Evolutionary conservation across 2,113 vertebrate species (phyloP).

Genomic region (Sisor rabdophorus): DNA sequence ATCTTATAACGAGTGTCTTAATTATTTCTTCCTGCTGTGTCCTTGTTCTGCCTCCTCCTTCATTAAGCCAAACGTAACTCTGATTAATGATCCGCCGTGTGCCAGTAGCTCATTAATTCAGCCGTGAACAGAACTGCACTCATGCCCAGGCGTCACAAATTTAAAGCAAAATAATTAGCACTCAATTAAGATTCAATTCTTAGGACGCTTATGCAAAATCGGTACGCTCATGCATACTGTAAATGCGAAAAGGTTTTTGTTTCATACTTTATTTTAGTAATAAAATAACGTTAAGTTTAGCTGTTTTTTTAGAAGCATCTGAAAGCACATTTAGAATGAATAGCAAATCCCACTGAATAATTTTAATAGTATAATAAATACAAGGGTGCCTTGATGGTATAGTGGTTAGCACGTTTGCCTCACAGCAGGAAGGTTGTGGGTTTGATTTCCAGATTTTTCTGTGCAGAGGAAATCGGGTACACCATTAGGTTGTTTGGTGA

Average conservation of each 20-base stretch:
- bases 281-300: not conserved
- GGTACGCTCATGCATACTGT: not conserved
- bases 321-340: not conserved
- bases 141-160: not conserved
- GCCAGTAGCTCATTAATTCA: constrained; percentile 8
- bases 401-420: too few relatives aligned
- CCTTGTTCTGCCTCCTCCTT: constrained; percentile 6
- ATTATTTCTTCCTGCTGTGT: not conserved
- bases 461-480: too few relatives aligned
- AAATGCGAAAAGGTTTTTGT: not conserved
- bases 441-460: too few relatives aligned
- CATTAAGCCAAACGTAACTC: constrained; percentile 11
- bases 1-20: not conserved
- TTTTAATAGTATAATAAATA: not conserved
- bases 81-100: constrained; percentile 31
- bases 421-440: too few relatives aligned
- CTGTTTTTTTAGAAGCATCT: not conserved
- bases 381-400: not conserved
- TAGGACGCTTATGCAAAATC: not conserved
- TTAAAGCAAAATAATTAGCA: not conserved
- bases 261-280: not conserved
- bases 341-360: not conserved
- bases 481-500: too few relatives aligned
- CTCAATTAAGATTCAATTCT: too few relatives aligned
- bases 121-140: not conserved